phyloP scores from a whole-genome alignment of 2,797 vertebrate species.

The Schizothorax lantsangensis region DNA sequence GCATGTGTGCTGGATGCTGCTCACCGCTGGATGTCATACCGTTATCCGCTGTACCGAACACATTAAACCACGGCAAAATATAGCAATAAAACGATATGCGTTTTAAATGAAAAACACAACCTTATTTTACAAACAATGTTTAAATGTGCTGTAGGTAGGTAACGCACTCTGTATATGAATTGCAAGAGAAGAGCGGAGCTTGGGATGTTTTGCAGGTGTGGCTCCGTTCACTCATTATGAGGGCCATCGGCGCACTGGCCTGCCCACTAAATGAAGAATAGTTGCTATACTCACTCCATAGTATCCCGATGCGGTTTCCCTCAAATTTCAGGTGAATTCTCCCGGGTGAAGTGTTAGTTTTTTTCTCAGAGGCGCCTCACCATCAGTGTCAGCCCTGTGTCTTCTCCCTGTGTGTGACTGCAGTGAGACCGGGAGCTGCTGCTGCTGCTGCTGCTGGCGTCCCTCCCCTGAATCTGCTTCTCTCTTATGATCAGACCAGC shows the following conservation, averaged over 20 bases:
- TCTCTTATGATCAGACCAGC: slow-evolving; percentile 12
- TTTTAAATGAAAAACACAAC: background rate
- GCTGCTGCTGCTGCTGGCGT: slow-evolving; percentile 24
- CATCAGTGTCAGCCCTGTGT: slow-evolving; percentile 45
- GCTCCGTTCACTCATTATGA: slow-evolving; percentile 45
- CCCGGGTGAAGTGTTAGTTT: slow-evolving; percentile 3
- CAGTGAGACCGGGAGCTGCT: slow-evolving; percentile 29
- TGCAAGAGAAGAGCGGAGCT: slow-evolving; percentile 30
- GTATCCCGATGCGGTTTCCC: slow-evolving; percentile 24
- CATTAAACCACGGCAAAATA: background rate
- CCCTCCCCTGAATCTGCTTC: slow-evolving; percentile 49
- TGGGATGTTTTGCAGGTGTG: slow-evolving; percentile 61
- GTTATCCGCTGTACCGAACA: slow-evolving; percentile 19
- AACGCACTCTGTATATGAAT: background rate
- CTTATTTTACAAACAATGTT: background rate
- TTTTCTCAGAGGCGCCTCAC: slow-evolving; percentile 47
- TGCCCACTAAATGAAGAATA: slow-evolving; percentile 26
- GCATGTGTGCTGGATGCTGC: slow-evolving; percentile 48
- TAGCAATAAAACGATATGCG: background rate
- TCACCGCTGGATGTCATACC: slow-evolving; percentile 33
- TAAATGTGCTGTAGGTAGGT: too few species aligned
- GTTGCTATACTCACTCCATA: slow-evolving; percentile 56
- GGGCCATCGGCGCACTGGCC: slow-evolving; percentile 23
- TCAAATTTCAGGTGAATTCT: slow-evolving; percentile 17
- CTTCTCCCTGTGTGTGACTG: slow-evolving; percentile 43